Evolutionary conservation across 92 coral and sea anemone species (phyloP), one percentile per base, ranked within the genome.

Genomic region (Isaurus tuberculatus): DNA sequence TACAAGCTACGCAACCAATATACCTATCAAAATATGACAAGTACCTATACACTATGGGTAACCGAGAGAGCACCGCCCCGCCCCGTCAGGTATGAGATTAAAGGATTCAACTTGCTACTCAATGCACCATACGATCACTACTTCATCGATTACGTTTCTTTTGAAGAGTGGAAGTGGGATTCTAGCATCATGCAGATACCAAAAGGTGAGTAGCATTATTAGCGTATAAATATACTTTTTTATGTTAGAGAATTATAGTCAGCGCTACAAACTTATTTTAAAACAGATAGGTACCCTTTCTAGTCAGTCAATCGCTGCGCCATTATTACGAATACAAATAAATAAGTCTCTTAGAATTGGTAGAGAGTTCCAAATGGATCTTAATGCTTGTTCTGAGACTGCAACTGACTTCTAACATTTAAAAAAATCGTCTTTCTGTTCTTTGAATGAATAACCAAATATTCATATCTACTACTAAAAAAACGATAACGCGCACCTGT

Each of bases 1-100:
- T 79, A 79, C 69, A 86, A 86, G 26, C 85, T 86, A 22, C 68
- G 63, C 72, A 83, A 84, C 42, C 60, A 80, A 46, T 58, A 79
- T 42, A 70, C 73, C 11, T 55, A 60, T 71, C 80, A 75, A 15
- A 79, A 71, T 19, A 67, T 70, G 29, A 86, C 61, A 15, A 86
- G 81, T 33, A 65, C 78, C 48, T 86, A 51, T 81, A 86, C 81
- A 11, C 57, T 86, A 19, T 86, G 89, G 89, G 81, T 86, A 34
- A 55, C 89, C 3, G 78, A 86, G 63, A 63, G 79, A 28, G 71
- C 71, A 37, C 89, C 89, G 3, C 81, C 80, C 32, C 81, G 79
- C 48, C 89, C 89, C 27, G 78, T 86, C 74, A 80, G 89, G 63
- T 86, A 70, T 57, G 89, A 86, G 86, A 86, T 84, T 7, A 63